These are phyloP conservation scores for Opisthograptis luteolata DNA, from an alignment of 2,888 invertebrate species.

Conservation along the genomic window DNA sequence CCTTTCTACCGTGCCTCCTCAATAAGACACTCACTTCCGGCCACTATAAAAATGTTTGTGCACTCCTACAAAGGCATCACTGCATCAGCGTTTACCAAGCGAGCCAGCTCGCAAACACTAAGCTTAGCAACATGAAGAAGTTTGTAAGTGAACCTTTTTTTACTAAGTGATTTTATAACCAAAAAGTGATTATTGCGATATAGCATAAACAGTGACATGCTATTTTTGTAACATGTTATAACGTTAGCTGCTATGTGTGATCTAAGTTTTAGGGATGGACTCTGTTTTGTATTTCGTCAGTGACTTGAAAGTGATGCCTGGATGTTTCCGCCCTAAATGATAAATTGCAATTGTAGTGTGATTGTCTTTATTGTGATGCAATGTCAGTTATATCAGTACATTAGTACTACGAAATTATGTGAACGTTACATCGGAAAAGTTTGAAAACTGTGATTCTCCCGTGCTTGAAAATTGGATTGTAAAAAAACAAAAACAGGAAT, in stretches of 20 bases:
- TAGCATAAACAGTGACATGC: neutral
- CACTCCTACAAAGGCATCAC: slow-evolving; percentile 66
- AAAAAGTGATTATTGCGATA: neutral
- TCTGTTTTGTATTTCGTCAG: too few species aligned
- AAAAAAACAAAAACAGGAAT: too few species aligned
- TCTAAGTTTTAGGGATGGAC: too few species aligned
- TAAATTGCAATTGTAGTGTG: too few species aligned
- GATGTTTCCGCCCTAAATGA: too few species aligned
- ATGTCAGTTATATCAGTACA: too few species aligned
- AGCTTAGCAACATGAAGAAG: slow-evolving; percentile 73
- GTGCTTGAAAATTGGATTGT: too few species aligned
- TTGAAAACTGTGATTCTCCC: too few species aligned
- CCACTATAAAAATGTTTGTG: slow-evolving; percentile 75
- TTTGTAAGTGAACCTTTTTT: slow-evolving; percentile 65
- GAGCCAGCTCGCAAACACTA: slow-evolving; percentile 52
- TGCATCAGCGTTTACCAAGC: slow-evolving; percentile 51
- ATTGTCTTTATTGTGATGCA: too few species aligned
- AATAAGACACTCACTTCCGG: slow-evolving; percentile 74
- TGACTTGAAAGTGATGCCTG: too few species aligned
- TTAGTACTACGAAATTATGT: too few species aligned
- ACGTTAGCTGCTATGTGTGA: neutral
- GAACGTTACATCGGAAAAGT: too few species aligned
- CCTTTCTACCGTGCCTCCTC: slow-evolving; percentile 68
- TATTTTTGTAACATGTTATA: neutral
- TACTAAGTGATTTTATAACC: slow-evolving; percentile 21